A percentile compares a stretch with the other conserved stretches of the same genome.
Evolutionary conservation across 2,113 vertebrate species (phyloP).

Genomic region (Antechinus stuartii): DNA sequence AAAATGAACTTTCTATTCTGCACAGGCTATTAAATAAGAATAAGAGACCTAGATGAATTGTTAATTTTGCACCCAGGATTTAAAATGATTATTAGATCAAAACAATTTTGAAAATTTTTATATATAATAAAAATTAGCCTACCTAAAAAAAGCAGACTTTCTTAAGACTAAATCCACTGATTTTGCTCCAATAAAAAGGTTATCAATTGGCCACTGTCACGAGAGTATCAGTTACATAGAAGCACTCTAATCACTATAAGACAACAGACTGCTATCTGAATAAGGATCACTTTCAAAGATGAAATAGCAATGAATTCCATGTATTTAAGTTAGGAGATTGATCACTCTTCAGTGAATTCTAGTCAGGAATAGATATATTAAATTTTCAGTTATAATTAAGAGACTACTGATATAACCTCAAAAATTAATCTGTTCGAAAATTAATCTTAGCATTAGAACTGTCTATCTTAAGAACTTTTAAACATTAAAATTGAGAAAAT

Average conservation of each 20-base stretch:
- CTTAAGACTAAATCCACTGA: not conserved
- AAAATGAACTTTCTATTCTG: not conserved
- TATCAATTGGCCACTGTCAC: not conserved
- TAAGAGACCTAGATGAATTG: not conserved
- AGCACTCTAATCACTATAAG: not conserved
- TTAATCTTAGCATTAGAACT: not conserved
- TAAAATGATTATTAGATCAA: not conserved
- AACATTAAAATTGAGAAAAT: not conserved
- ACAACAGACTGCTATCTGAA: not conserved
- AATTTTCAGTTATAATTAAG: constrained; percentile 13
- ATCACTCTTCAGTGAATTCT: not conserved
- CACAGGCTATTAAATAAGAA: not conserved
- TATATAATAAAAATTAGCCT: not conserved
- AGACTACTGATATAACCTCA: constrained; percentile 8
- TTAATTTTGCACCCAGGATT: not conserved
- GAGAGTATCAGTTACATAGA: not conserved
- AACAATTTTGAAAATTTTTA: not conserved
- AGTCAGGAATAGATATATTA: not conserved
- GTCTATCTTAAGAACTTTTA: not conserved
- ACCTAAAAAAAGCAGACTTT: not conserved
- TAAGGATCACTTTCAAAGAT: not conserved
- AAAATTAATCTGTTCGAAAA: constrained; percentile 41
- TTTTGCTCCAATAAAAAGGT: not conserved
- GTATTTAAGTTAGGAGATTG: not conserved
- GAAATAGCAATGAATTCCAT: not conserved